Evolutionary conservation across 2,113 vertebrate species (phyloP).

Genomic region (Piaya cayana): DNA sequence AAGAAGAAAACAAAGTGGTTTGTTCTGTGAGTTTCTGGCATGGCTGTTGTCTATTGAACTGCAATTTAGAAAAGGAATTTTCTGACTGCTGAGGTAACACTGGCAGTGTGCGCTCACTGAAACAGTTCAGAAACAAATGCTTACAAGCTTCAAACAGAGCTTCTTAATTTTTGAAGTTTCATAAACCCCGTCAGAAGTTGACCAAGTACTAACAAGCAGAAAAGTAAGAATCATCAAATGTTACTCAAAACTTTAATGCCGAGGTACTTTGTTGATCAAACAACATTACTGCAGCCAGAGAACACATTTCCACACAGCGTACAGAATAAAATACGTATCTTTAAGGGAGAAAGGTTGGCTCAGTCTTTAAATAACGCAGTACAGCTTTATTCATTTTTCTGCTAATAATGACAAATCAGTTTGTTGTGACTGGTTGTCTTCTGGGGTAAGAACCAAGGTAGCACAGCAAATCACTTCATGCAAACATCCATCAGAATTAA

Average conservation of each 20-base stretch:
- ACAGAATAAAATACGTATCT: background rate
- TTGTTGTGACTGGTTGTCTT: background rate
- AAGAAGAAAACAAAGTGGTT: background rate
- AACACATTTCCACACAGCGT: background rate
- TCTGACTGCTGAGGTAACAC: background rate
- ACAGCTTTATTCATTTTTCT: background rate
- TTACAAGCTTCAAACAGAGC: background rate
- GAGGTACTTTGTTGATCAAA: background rate
- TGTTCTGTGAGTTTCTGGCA: background rate
- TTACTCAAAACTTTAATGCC: background rate
- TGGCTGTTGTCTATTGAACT: background rate
- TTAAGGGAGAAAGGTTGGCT: background rate
- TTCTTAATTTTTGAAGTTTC: background rate
- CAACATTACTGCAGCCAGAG: background rate
- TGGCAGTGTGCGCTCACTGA: background rate
- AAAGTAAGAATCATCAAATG: background rate
- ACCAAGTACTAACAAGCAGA: background rate
- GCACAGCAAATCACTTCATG: constrained; percentile 28
- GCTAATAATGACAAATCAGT: background rate
- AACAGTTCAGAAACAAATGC: background rate
- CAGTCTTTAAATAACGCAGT: constrained; percentile 14
- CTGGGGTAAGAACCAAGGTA: background rate
- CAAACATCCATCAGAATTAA: constrained; percentile 21
- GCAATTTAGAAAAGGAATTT: background rate
- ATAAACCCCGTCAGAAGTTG: background rate